phyloP scores from a whole-genome alignment of 2,888 invertebrate genomes.

The Venusia cambrica region DNA sequence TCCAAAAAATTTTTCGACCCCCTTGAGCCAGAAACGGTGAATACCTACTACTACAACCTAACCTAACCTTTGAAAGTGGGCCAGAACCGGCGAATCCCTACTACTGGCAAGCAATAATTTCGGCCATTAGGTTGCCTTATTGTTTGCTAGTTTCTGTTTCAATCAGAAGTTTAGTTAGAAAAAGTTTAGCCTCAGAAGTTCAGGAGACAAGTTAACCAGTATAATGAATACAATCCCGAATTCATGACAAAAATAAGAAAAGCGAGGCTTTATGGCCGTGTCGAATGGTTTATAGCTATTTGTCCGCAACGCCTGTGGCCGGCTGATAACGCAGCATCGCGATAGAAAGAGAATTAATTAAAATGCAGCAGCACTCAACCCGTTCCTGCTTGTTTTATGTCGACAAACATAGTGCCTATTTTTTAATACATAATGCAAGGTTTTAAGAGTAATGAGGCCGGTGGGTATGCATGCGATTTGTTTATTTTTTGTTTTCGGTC shows the following conservation, averaged over 20 bases:
- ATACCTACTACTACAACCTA: too few relatives aligned
- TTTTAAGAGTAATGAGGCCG: constrained; percentile 13
- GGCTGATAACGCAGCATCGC: constrained; percentile 71
- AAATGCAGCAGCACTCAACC: constrained; percentile 77
- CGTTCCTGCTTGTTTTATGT: constrained; percentile 65
- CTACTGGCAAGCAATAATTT: too few relatives aligned
- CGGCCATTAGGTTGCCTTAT: too few relatives aligned
- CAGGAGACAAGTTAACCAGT: too few relatives aligned
- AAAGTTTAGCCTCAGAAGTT: too few relatives aligned
- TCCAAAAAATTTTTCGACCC: too few relatives aligned
- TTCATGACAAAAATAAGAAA: constrained; percentile 41
- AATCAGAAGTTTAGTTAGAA: too few relatives aligned
- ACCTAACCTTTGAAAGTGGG: too few relatives aligned
- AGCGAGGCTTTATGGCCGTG: constrained; percentile 47
- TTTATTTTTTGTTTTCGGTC: constrained; percentile 1
- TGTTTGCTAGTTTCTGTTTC: too few relatives aligned
- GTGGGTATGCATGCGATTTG: constrained; percentile 2
- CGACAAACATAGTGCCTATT: constrained; percentile 29
- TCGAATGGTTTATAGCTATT: constrained; percentile 72
- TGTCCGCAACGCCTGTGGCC: constrained; percentile 67
- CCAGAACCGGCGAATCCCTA: too few relatives aligned
- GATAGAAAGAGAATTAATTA: constrained; percentile 80
- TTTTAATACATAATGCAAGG: constrained; percentile 21
- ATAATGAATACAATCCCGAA: constrained; percentile 1
- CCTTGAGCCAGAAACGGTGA: too few relatives aligned